These are phyloP conservation scores for Lordiphosa clarofinis DNA, from an alignment of 1,140 invertebrate species.

Conservation along the genomic window DNA sequence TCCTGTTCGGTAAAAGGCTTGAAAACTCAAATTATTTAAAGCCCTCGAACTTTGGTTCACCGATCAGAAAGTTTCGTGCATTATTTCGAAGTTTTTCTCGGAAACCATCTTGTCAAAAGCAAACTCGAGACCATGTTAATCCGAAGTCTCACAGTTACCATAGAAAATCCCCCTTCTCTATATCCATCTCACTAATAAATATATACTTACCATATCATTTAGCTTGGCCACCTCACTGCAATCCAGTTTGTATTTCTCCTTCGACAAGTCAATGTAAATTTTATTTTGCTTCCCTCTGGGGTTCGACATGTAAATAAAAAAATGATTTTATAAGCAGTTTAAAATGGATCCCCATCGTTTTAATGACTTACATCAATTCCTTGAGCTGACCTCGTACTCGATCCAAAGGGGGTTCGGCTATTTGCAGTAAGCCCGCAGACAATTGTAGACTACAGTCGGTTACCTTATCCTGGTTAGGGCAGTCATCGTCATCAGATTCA, in stretches of 20 bases:
- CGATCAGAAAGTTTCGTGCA: no score
- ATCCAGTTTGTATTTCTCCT: constrained; percentile 71
- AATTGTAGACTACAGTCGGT: constrained; percentile 47
- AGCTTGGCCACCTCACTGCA: constrained; percentile 59
- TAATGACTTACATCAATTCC: constrained; percentile 64
- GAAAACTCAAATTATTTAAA: no score
- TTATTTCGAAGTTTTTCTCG: no score
- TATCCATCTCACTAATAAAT: no score
- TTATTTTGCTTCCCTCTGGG: constrained; percentile 70
- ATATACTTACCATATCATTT: constrained; percentile 60
- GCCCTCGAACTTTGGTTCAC: no score
- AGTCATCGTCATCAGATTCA: constrained; percentile 5
- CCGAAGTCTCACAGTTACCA: no score
- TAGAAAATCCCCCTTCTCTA: no score
- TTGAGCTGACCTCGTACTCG: constrained; percentile 58
- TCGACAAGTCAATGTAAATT: constrained; percentile 73
- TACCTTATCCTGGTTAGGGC: constrained; percentile 13
- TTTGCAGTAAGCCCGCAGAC: constrained; percentile 55
- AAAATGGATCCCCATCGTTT: background rate
- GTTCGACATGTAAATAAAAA: background rate
- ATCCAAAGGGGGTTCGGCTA: constrained; percentile 57
- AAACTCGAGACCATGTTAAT: no score
- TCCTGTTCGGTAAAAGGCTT: no score
- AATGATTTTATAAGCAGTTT: background rate
- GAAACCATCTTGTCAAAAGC: no score